phyloP scores from a whole-genome alignment of 1,140 invertebrate species.

The Charaxes varanes region DNA sequence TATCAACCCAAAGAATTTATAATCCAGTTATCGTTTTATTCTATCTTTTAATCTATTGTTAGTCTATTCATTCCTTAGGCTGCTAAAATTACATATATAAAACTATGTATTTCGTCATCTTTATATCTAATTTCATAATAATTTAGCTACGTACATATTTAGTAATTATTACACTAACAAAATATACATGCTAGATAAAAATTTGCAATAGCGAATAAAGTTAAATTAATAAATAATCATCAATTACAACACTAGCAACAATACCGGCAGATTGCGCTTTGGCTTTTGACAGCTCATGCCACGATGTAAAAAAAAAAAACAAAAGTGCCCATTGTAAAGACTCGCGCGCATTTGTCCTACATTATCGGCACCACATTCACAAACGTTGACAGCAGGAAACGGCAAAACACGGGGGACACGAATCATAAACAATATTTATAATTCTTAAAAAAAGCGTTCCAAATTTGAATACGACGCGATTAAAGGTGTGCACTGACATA shows the following conservation, averaged over 20 bases:
- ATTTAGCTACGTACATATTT: too few relatives aligned
- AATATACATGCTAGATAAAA: too few relatives aligned
- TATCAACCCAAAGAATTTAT: slow-evolving; percentile 33
- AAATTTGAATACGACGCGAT: slow-evolving; percentile 57
- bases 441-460: slow-evolving; percentile 44
- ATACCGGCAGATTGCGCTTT: slow-evolving; percentile 20
- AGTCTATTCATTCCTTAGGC: too few relatives aligned
- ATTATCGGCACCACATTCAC: slow-evolving; percentile 51
- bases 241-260: slow-evolving; percentile 16
- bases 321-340: slow-evolving; percentile 25
- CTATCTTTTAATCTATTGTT: too few relatives aligned
- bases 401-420: slow-evolving; percentile 46
- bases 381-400: slow-evolving; percentile 59
- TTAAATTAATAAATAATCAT: slow-evolving; percentile 10
- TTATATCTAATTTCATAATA: too few relatives aligned
- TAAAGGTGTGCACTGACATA: slow-evolving; percentile 38
- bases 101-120: too few relatives aligned
- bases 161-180: too few relatives aligned
- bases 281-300: slow-evolving; percentile 27
- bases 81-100: too few relatives aligned
- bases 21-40: slow-evolving; percentile 27
- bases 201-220: background rate
- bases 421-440: slow-evolving; percentile 64
- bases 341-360: slow-evolving; percentile 40
- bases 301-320: slow-evolving; percentile 22